phyloP scores from a whole-genome alignment of 2,113 vertebrate species.

The Macrotus californicus region DNA sequence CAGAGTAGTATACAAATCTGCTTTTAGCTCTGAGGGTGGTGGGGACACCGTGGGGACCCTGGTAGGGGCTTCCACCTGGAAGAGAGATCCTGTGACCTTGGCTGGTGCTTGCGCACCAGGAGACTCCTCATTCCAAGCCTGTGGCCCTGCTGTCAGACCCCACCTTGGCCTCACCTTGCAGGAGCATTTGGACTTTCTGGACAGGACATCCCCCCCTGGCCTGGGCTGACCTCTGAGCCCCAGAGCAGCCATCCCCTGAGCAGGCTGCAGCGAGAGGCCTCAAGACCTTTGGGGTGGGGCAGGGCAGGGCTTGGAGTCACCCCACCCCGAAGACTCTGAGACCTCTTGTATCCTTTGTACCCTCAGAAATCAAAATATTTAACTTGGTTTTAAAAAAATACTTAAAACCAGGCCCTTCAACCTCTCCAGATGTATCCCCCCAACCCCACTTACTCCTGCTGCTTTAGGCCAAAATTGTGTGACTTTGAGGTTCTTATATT shows the following conservation, averaged over 20 bases:
- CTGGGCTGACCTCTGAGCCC: not conserved
- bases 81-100: not conserved
- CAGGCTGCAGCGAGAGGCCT: not conserved
- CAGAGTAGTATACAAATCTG: not conserved
- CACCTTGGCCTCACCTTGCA: not conserved
- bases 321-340: too few species aligned
- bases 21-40: not conserved
- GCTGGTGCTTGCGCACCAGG: not conserved
- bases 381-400: not conserved
- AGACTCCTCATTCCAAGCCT: not conserved
- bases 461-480: not conserved
- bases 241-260: not conserved
- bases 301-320: not conserved
- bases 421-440: not conserved
- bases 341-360: not conserved
- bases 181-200: not conserved
- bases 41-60: too few species aligned
- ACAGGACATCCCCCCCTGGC: not conserved
- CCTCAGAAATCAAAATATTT: not conserved
- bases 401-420: not conserved
- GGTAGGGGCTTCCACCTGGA: not conserved
- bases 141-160: too few species aligned
- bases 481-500: not conserved
- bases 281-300: not conserved
- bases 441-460: not conserved